phyloP scores from a whole-genome alignment of 2,888 invertebrate genomes.

The Cecidostiba fungosa region DNA sequence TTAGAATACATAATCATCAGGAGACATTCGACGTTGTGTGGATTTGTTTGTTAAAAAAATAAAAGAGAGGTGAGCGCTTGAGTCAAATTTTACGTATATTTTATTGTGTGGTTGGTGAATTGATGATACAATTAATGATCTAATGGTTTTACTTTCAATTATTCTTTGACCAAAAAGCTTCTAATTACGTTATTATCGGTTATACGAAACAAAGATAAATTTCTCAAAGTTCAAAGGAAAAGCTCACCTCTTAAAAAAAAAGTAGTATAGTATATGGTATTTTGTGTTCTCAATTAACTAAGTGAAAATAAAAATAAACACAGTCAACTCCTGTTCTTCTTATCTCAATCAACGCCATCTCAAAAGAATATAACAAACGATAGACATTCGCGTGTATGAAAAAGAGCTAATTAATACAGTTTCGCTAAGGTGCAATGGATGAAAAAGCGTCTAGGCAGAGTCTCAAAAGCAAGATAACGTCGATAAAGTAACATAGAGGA shows the following conservation, averaged over 20 bases:
- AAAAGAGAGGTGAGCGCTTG: conserved; percentile 4
- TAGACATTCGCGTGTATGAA: conserved; percentile 60
- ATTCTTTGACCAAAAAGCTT: too few species aligned
- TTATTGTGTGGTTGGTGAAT: too few species aligned
- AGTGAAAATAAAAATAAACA: conserved; percentile 31
- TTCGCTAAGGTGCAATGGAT: conserved; percentile 65
- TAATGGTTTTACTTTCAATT: too few species aligned
- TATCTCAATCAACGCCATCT: conserved; percentile 10
- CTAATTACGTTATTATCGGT: not conserved
- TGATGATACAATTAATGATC: too few species aligned
- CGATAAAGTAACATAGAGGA: conserved; percentile 33
- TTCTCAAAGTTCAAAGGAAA: not conserved
- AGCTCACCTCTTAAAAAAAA: conserved; percentile 36
- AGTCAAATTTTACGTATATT: not conserved
- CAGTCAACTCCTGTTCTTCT: conserved; percentile 31
- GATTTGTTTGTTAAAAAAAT: conserved; percentile 14
- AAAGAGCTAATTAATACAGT: conserved; percentile 56
- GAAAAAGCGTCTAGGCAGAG: conserved; percentile 65
- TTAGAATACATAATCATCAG: conserved; percentile 68
- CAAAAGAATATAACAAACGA: conserved; percentile 35
- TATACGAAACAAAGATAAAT: not conserved
- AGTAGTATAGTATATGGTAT: not conserved
- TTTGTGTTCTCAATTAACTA: conserved; percentile 1
- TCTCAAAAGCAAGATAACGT: conserved; percentile 60
- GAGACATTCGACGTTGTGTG: conserved; percentile 42